Percentiles rank a stretch among this genome's conserved stretches.
Conservation (phyloP, 2,888 invertebrate species). For the Euclidia mi region DNA sequence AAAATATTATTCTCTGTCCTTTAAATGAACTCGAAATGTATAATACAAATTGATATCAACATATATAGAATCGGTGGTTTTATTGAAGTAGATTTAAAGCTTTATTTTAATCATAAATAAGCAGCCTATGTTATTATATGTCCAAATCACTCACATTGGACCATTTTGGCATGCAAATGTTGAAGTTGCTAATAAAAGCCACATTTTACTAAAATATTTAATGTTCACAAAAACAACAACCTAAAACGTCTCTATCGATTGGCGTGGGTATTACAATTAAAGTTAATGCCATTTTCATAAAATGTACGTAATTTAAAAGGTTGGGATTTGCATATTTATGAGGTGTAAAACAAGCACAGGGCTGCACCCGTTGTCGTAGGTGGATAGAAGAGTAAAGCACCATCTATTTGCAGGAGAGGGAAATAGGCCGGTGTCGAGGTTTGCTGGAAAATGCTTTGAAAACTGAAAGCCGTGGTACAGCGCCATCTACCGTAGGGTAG, state of each 20-base stretch:
- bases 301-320: constrained; percentile 13
- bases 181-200: too few relatives aligned
- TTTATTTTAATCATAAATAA: too few relatives aligned
- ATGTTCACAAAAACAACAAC: not conserved
- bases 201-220: too few relatives aligned
- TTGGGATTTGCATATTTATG: constrained; percentile 32
- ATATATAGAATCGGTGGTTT: too few relatives aligned
- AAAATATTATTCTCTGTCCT: too few relatives aligned
- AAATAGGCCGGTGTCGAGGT: not conserved
- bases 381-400: not conserved
- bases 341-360: constrained; percentile 12
- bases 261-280: not conserved
- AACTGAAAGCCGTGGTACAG: not conserved
- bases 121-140: too few relatives aligned
- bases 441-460: not conserved
- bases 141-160: too few relatives aligned
- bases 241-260: constrained; percentile 1
- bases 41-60: too few relatives aligned
- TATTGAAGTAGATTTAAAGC: too few relatives aligned
- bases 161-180: too few relatives aligned
- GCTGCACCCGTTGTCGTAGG: not conserved
- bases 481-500: constrained; percentile 41
- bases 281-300: constrained; percentile 1
- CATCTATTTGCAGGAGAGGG: constrained; percentile 7
- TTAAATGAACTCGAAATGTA: too few relatives aligned